Evolutionary conservation across 2,113 vertebrate genomes (phyloP).

Genomic region (Empidonax traillii): DNA sequence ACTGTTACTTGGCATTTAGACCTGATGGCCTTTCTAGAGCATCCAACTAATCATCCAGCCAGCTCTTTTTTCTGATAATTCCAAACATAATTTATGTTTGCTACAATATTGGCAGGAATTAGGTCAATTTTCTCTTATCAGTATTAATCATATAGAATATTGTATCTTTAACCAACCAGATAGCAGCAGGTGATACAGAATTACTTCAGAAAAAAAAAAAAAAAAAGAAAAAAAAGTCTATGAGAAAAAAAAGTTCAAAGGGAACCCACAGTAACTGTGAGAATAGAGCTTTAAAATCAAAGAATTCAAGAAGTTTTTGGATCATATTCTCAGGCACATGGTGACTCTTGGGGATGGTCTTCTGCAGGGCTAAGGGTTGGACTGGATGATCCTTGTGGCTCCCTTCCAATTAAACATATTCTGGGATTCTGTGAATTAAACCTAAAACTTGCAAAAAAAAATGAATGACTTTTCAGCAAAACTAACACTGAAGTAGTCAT

Average conservation of each 20-base stretch:
- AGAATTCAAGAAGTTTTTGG: background rate
- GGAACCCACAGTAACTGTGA: background rate
- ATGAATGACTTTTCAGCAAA: background rate
- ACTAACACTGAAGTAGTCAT: background rate
- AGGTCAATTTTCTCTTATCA: background rate
- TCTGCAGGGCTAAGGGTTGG: background rate
- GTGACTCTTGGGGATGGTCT: background rate
- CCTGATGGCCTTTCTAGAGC: background rate
- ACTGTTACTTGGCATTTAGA: background rate
- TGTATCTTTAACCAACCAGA: fast-evolving
- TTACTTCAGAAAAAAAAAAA: background rate
- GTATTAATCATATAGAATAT: background rate
- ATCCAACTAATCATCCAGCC: fast-evolving
- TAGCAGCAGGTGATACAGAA: background rate
- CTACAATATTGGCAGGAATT: background rate
- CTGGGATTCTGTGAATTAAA: background rate
- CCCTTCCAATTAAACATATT: background rate
- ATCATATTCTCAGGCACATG: background rate
- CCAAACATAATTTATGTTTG: background rate
- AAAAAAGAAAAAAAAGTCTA: background rate
- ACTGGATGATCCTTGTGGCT: background rate
- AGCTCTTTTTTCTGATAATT: background rate
- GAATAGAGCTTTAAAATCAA: background rate
- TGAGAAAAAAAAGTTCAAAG: background rate
- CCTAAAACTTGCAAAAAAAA: background rate